Base-by-base conservation (phyloP, 1,140 invertebrate species). In the Drepana arcuata region DNA sequence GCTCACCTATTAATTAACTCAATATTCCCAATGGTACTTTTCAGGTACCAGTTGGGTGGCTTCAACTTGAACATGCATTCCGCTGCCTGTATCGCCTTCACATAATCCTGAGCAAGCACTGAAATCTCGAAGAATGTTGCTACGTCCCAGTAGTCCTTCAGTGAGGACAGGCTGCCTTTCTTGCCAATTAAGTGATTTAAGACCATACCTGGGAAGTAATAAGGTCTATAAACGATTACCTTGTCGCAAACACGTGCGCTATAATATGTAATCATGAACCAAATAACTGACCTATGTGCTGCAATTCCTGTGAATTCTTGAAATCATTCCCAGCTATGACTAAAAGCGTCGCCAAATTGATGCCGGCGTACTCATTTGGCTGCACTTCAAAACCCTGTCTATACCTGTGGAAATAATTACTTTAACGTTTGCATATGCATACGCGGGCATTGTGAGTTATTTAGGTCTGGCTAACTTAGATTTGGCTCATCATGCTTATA, bases 61-160 rank as follows among this genome's bases (percentile, higher is more conserved):
- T 99, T 99, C 27, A 99, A 81, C 84, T 95, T 96, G 65, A 98
- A 99, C 98, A 99, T 99, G 71, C 95, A 98, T 73, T 98, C 95
- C 1, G 98, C 95, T 10, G 97, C 98, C 84, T 99, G 95, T 56
- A 97, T 93, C 3, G 98, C 97, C 83, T 99, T 99, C 2, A 91
- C 86, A 83, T 98, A 99, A 78, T 99, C 95, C 80, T 99, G 95
- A 9, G 97, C 97, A 9, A 99, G 83, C 1, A 99, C 97, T 35
- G 95, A 96, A 37, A 99, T 99, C 83, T 99, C 98, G 83, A 99
- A 99, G 84, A 99, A 99, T 1, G 97, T 99, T 0, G 98, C 98
- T 4, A 99, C 96, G 84, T 98, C 97, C 98, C 98, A 99, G 69
- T 99, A 99, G 65, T 99, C 97, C 57, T 93, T 93, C 1, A 99